phyloP scores from a whole-genome alignment of 2,888 invertebrate genomes.

The Drosophila neonasuta region DNA sequence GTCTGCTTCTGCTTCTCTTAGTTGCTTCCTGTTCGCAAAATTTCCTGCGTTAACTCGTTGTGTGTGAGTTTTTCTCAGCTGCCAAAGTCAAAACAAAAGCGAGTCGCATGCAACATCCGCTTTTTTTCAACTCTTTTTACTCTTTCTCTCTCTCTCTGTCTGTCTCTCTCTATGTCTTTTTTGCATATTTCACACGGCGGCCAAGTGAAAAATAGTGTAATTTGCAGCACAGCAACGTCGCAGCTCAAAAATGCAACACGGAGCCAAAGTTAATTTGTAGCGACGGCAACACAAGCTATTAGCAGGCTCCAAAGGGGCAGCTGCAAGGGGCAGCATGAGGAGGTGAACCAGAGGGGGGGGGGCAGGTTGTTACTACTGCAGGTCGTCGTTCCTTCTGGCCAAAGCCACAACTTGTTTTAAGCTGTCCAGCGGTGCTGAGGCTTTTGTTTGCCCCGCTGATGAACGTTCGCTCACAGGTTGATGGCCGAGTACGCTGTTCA shows the following conservation, averaged over 20 bases:
- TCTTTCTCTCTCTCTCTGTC: slow-evolving; percentile 1
- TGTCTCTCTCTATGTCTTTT: slow-evolving; percentile 30
- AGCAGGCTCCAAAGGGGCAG: slow-evolving; percentile 59
- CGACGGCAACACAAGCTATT: slow-evolving; percentile 76
- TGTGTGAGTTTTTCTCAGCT: slow-evolving; percentile 53
- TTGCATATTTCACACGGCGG: slow-evolving; percentile 75
- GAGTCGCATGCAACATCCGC: slow-evolving; percentile 71
- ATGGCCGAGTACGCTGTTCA: slow-evolving; percentile 30
- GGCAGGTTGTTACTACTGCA: not conserved
- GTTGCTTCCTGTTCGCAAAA: slow-evolving; percentile 60
- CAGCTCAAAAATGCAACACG: slow-evolving; percentile 67
- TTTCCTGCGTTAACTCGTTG: slow-evolving; percentile 49
- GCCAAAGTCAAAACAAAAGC: slow-evolving; percentile 57
- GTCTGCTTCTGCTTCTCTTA: not conserved
- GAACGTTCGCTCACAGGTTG: slow-evolving; percentile 60
- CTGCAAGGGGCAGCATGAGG: not conserved
- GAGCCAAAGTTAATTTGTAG: slow-evolving; percentile 76
- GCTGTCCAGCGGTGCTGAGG: slow-evolving; percentile 33
- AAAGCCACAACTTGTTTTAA: slow-evolving; percentile 63
- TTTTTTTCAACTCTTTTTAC: slow-evolving; percentile 26
- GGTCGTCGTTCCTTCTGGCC: slow-evolving; percentile 40
- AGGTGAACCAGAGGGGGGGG: too few species aligned
- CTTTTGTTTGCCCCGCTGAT: slow-evolving; percentile 47
- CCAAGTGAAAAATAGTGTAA: slow-evolving; percentile 75
- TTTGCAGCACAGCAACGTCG: slow-evolving; percentile 53